Conservation (phyloP, 2,888 invertebrate genomes). For the Mesoligia furuncula region DNA sequence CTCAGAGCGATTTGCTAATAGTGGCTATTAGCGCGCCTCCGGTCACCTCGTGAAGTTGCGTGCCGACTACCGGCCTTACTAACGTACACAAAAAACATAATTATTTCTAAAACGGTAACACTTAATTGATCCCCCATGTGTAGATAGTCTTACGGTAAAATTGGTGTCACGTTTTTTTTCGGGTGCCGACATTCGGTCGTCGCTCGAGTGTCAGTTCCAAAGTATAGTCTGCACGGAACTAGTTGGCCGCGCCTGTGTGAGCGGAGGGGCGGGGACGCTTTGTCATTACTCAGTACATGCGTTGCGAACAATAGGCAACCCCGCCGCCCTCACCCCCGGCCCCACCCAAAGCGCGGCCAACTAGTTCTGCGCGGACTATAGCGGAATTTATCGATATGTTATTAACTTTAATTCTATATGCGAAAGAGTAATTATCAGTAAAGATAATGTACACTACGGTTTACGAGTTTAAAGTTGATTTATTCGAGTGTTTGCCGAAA, state of each 20-base stretch:
- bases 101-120: constrained; percentile 88
- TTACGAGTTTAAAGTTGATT: constrained; percentile 57
- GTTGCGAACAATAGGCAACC: no score
- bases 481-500: constrained; percentile 58
- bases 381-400: constrained; percentile 72
- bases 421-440: constrained; percentile 69
- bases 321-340: no score
- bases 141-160: constrained; percentile 82
- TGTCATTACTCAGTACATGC: no score
- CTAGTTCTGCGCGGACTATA: constrained; percentile 7
- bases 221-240: constrained; percentile 12
- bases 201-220: constrained; percentile 65
- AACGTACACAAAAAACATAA: constrained; percentile 82
- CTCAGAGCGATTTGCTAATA: constrained; percentile 87
- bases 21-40: constrained; percentile 84
- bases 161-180: constrained; percentile 75
- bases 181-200: constrained; percentile 74
- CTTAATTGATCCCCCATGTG: constrained; percentile 81
- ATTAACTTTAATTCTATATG: constrained; percentile 72
- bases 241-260: no score
- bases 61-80: constrained; percentile 83
- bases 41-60: constrained; percentile 78
- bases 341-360: no score
- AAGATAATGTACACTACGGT: constrained; percentile 63
- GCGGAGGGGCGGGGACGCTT: no score